Conservation (phyloP, 30 jellyfish, hydroid and myxozoan species). For the Turritopsis rubra region DNA sequence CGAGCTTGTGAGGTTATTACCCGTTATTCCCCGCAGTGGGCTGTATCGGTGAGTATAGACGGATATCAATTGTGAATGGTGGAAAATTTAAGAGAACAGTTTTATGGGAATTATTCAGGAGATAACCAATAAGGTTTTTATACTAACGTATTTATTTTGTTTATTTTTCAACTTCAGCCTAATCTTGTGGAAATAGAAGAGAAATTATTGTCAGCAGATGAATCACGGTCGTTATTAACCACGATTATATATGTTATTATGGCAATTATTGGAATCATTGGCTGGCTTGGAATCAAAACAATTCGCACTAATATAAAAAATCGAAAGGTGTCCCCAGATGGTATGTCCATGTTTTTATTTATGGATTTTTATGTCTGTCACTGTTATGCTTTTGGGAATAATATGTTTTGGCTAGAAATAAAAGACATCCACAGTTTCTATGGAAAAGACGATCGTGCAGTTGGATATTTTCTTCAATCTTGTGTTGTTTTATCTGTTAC, state of each 20-base stretch:
- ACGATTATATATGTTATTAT: neutral
- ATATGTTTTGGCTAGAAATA: too few relatives aligned
- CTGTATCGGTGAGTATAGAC: too few relatives aligned
- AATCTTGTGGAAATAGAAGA: constrained; percentile 8
- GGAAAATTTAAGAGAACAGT: neutral
- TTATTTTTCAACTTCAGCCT: neutral
- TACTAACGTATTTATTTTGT: too few relatives aligned
- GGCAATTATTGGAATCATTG: neutral
- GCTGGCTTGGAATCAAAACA: neutral
- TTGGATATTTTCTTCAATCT: too few relatives aligned
- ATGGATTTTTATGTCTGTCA: too few relatives aligned
- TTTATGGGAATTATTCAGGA: neutral
- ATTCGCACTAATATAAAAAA: neutral
- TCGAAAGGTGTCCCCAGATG: constrained; percentile 1
- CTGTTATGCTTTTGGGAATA: neutral
- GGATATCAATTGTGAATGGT: too few relatives aligned
- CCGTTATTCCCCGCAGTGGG: too few relatives aligned
- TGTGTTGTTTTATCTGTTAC: neutral
- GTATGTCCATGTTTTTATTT: too few relatives aligned
- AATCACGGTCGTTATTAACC: neutral
- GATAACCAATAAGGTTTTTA: neutral
- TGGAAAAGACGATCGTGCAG: too few relatives aligned
- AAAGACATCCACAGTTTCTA: too few relatives aligned
- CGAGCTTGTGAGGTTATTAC: neutral
- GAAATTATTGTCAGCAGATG: constrained; percentile 4